Base-by-base conservation (phyloP, 1,140 invertebrate species). In the Ctenoplectra terminalis region DNA sequence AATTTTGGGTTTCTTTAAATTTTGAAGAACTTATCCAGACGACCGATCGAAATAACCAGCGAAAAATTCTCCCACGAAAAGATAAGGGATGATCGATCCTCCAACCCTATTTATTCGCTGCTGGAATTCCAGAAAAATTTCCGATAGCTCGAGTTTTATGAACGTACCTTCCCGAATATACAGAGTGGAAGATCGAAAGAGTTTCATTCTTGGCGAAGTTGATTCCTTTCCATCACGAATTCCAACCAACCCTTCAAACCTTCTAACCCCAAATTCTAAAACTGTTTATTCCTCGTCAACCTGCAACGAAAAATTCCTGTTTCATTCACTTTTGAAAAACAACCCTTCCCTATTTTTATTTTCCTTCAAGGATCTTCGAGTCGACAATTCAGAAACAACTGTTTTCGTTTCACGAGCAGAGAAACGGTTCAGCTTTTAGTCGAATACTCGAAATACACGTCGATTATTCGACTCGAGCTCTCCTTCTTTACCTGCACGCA, bases 401-500 rank as follows among this genome's bases (percentile, higher is more conserved):
- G 63, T 66, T 43, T 29, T 23, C 73, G 26, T 76, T 43, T 8
- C 48, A 31, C 61, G 13, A 8, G 13, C 46, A 1, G 26, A 58
- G 20, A 31, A 48, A n/a, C 40, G 43, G 9, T 4, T 31, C 17
- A 11, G 26, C 26, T 67, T 67, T 67, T 48, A 67, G 26, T 15
- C 29, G 46, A 69, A 34, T 31, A 69, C 43, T 4, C 46, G 46
- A 69, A 50, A 69, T 50, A 31, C 66, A 70, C 40, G 70, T 63
- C 76, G 71, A 85, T 85, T 85, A 80, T 78, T 85, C 71, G n/a
- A 23, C 46, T 70, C 66, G 56, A 58, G 2, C 43, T 52, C 43
- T 58, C 69, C 50, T 84, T 70, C 83, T 83, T 79, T 52, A 31
- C 34, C 50, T 72, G 76, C 54, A 50, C 76, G 67, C 76, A 79